Evolutionary conservation across 2,113 vertebrate species (phyloP), one percentile per base, ranked within the genome.

Genomic region (Corynorhinus townsendii): DNA sequence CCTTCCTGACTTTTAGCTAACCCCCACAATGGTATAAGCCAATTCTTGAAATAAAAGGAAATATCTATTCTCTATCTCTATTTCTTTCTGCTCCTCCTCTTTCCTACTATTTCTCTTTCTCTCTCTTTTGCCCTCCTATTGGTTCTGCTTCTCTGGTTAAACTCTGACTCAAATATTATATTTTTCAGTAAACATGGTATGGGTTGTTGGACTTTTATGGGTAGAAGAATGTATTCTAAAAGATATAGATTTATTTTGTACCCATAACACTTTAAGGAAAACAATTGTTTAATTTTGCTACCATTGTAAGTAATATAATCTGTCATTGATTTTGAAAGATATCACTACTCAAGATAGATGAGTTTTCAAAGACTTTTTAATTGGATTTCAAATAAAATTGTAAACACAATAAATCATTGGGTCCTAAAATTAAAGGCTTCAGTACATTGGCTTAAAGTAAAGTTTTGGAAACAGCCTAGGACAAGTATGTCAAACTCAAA

Each of bases 381-480:
- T 11, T 90, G n/a, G 11, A 84, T 87, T 90, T 94, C 76, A 94
- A 47, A 54, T 71, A 52, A 88, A 95, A 80, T 87, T 87, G 49
- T n/a, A 71, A 71, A 54, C 17, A 56, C 22, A 35, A 68, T 77
- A 47, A 90, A 77, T 87, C 43, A 69, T 2, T 89, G 33, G 35
- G 19, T 66, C 54, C 38, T 87, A 47, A 49, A 91, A 93, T 59
- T 85, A 7, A 91, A 75, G 75, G 20, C 33, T 89, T 71, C 49
- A 83, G 47, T 59, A 77, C 45, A 54, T 68, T 45, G 64, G 16
- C 14, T 79, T 86, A 43, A 75, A 80, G 45, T 11, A 84, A 80
- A 81, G 43, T 86, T 94, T 84, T 73, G 4, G 52, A 76, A 85
- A 91, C 10, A 83, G 5, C 3, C 33, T 43, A 45, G 28, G 40